phyloP scores from a whole-genome alignment of 2,888 invertebrate species.

The Leptothorax acervorum region DNA sequence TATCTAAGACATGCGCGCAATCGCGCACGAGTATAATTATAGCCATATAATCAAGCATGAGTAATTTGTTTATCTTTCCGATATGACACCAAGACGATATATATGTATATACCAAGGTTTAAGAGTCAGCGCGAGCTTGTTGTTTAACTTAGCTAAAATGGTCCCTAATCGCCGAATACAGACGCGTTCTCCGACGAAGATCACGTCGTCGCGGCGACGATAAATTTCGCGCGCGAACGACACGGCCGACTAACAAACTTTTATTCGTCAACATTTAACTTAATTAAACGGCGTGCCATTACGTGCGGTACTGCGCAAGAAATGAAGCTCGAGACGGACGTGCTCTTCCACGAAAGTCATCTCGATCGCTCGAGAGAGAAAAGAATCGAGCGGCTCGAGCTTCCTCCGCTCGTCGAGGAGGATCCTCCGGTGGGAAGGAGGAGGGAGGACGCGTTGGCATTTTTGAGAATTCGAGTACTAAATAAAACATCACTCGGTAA shows the following conservation, averaged over 20 bases:
- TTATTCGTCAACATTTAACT: conserved; percentile 56
- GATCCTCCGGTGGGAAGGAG: conserved; percentile 35
- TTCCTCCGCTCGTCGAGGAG: conserved; percentile 22
- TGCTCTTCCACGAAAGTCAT: conserved; percentile 65
- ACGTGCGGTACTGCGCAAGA: conserved; percentile 31
- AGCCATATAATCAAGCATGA: conserved; percentile 1
- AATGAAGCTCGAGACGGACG: conserved; percentile 25
- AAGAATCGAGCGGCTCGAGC: conserved; percentile 17
- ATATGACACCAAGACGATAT: neutral
- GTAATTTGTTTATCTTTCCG: neutral
- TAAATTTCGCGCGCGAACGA: conserved; percentile 37
- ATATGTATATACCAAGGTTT: neutral
- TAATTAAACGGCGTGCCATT: conserved; percentile 49
- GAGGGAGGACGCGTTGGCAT: conserved; percentile 69
- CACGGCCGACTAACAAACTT: conserved; percentile 37
- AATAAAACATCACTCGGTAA: conserved; percentile 83
- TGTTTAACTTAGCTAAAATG: neutral
- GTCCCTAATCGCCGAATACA: neutral
- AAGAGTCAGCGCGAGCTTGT: neutral
- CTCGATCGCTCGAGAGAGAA: neutral
- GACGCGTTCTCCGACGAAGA: neutral
- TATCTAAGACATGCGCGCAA: conserved; percentile 4
- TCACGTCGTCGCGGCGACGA: conserved; percentile 18
- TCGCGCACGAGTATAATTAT: neutral
- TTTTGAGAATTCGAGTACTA: conserved; percentile 81